phyloP scores from a whole-genome alignment of 2,113 vertebrate genomes.

The Nanorana parkeri region DNA sequence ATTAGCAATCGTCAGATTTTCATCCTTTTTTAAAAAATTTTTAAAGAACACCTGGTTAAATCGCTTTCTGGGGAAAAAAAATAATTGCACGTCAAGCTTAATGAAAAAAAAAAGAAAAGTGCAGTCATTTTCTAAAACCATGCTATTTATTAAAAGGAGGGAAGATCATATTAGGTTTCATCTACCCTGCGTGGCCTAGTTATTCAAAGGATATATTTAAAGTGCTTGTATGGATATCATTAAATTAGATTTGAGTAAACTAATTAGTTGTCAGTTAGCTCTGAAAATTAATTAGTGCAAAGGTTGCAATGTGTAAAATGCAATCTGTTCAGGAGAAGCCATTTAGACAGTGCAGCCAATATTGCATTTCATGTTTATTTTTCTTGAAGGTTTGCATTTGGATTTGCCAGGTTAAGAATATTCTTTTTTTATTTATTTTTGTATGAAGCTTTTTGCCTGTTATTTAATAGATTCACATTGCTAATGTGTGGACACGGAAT shows the following conservation, averaged over 20 bases:
- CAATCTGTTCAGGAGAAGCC: conserved; percentile 19
- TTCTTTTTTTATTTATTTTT: neutral
- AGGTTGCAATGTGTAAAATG: conserved; percentile 50
- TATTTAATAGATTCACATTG: neutral
- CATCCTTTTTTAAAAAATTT: too few species aligned
- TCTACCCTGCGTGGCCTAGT: conserved; percentile 48
- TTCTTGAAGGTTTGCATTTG: conserved; percentile 2
- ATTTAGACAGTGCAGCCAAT: conserved; percentile 26
- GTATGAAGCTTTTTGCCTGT: neutral
- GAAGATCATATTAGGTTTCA: neutral
- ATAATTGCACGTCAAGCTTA: too few species aligned
- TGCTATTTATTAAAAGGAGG: neutral
- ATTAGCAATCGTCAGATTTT: too few species aligned
- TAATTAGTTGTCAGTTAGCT: conserved; percentile 52
- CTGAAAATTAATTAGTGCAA: conserved; percentile 54
- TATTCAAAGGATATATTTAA: conserved; percentile 33
- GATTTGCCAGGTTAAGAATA: neutral
- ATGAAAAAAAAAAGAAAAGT: neutral
- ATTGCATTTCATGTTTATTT: conserved; percentile 21
- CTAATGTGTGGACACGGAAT: too few species aligned
- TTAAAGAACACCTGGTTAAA: too few species aligned
- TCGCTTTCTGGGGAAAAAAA: too few species aligned
- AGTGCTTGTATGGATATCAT: conserved; percentile 31
- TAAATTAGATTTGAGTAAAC: conserved; percentile 49
- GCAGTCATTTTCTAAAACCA: neutral